Base-by-base conservation (phyloP, 2,888 invertebrate genomes). In the Drosophila lutescens region DNA sequence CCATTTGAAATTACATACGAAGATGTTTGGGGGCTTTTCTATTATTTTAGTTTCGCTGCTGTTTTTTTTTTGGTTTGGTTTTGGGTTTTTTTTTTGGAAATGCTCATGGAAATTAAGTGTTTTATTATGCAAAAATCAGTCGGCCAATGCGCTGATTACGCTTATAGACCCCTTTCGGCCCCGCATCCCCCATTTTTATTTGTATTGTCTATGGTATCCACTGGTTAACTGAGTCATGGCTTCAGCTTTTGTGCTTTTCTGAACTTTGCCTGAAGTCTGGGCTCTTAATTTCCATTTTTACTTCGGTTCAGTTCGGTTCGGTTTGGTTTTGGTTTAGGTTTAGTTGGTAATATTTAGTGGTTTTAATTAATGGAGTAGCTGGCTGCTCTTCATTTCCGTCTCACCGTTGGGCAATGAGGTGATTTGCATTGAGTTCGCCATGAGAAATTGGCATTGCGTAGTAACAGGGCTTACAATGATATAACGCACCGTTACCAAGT, bases 111-210 rank as follows among this genome's bases (percentile, higher is more conserved):
- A 88, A 90, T 89, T 90, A 90, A 90, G 89, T 89, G 90, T 85
- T 89, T 86, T 90, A 90, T 90, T 90, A 90, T 90, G 90, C 90
- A 90, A 90, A 90, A 89, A 79, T 73, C 77, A 76, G 60, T 77
- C 75, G 68, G 49, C 51, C 54, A 62, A 59, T 66, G 72, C 65
- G 76, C 69, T 76, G 77, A 77, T 76, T 70, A 76, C 66, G 69
- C 74, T 57, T 54, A 53, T 54, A 46, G 57, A 46, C 47, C 40
- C 49, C 49, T 49, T 49, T 49, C 26, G 47, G 47, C 47, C 47
- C 47, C 47, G 15, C 47, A 32, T 49, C 53, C 26, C 23, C 23
- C 20, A 26, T 46, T 38, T 57, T 46, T 20, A 43, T 55, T 40
- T 36, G 34, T 26, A 26, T 26, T 26, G 26, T 20, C 2, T 20